Percentiles rank a stretch among this genome's conserved stretches.
phyloP scores from a whole-genome alignment of 2,797 vertebrate genomes.

The Hemibagrus guttatus region DNA sequence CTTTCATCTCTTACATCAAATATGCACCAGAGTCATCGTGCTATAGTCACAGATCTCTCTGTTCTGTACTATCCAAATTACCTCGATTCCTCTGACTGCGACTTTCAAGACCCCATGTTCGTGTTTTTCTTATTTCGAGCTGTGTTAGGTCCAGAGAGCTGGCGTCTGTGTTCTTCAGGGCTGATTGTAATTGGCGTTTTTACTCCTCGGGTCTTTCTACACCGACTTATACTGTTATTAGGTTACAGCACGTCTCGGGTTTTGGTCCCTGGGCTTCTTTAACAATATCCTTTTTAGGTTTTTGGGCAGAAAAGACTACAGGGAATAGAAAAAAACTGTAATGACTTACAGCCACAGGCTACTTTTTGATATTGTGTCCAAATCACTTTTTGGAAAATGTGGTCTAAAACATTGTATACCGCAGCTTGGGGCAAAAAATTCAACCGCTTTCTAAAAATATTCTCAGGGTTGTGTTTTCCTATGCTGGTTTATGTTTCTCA shows the following conservation, averaged over 20 bases:
- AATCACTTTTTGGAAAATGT: background rate
- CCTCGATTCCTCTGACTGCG: background rate
- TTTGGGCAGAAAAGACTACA: background rate
- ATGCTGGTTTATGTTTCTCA: background rate
- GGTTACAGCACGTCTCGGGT: background rate
- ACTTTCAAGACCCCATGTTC: background rate
- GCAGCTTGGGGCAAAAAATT: background rate
- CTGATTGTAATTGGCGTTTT: background rate
- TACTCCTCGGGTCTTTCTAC: background rate
- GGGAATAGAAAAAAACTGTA: background rate
- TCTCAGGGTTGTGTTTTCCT: background rate
- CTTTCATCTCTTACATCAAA: slow-evolving; percentile 5
- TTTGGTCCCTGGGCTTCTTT: background rate
- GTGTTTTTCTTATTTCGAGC: background rate
- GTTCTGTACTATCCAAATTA: background rate
- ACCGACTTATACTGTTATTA: background rate
- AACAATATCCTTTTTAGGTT: background rate
- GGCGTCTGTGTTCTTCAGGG: no score
- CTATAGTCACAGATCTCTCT: background rate
- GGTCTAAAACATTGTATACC: background rate
- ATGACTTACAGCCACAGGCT: background rate
- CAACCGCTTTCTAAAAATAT: background rate
- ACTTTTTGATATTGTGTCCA: background rate
- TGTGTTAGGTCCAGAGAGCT: background rate
- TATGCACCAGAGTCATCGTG: no score